Percentiles rank a stretch among this genome's conserved stretches.
Conservation (phyloP, 1,140 invertebrate species). For the Habropoda laboriosa region DNA sequence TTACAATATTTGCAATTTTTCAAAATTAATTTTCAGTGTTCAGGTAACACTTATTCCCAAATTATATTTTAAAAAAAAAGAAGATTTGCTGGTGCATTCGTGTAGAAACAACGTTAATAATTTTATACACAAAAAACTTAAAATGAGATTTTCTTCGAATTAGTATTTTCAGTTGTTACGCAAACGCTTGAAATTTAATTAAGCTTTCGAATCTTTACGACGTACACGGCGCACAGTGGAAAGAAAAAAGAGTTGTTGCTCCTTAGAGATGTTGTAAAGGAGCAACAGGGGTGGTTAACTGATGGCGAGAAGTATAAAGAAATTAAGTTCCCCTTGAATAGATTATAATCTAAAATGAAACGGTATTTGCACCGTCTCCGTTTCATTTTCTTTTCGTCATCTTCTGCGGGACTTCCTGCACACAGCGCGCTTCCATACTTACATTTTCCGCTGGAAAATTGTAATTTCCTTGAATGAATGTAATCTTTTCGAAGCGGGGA, state of each 20-base stretch:
- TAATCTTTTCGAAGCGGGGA: conserved; percentile 28
- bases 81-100: too few species aligned
- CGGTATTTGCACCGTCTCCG: not conserved
- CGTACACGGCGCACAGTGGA: too few species aligned
- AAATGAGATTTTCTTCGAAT: too few species aligned
- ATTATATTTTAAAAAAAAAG: too few species aligned
- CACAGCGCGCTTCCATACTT: conserved; percentile 8
- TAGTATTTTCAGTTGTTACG: too few species aligned
- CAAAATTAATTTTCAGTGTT: too few species aligned
- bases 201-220: too few species aligned
- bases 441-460: conserved; percentile 38
- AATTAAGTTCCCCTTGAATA: conserved; percentile 14
- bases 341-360: conserved; percentile 24
- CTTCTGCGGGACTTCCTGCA: not conserved
- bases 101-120: too few species aligned
- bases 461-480: conserved; percentile 42
- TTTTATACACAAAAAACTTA: too few species aligned
- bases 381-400: not conserved
- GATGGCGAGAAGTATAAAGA: not conserved
- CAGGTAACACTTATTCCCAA: too few species aligned
- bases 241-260: not conserved
- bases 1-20: too few species aligned
- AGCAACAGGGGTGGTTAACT: not conserved
- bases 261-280: not conserved
- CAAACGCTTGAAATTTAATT: not conserved